Evolutionary conservation across 30 jellyfish, hydroid and myxozoan genomes (phyloP), one percentile per base, ranked within the genome.

Genomic region (Hydractinia echinata): DNA sequence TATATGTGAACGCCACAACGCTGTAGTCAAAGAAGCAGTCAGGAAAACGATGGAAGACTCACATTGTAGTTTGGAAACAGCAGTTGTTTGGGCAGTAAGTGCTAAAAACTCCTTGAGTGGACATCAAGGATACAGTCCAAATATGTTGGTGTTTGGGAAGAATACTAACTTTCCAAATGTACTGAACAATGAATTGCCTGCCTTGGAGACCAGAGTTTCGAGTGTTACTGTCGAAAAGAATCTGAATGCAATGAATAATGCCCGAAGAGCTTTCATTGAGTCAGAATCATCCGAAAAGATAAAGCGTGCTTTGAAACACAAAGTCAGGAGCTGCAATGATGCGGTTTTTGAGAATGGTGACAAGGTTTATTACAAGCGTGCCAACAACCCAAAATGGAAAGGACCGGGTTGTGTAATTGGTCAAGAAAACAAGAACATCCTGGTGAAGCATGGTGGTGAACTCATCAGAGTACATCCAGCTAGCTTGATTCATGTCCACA

Each of bases 351-450:
- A 78, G 30, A 77, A 53, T 49, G 95, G 91, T 54, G 88, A 87
- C 49, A 16, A 51, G n/a, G 96, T 88, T 4, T 88, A 81, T 73
- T 87, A 82, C 88, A 88, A 88, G 62, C 54, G 89, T 61, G 49
- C 77, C 61, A 69, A 82, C 58, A 69, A 52, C 60, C 73, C 78
- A 5, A 48, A 71, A 62, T 88, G 96, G 93, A 66, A 82, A 53
- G 96, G 96, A 48, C 94, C 94, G 76, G 90, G 84, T 10, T 66
- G 66, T n/a, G 88, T 82, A 39, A 77, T 82, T 54, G 84, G 88
- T 39, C 77, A 77, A 54, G 94, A 82, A 21, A 82, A 76, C 20
- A 76, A 79, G 53, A 72, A 39, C 44, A 85, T 85, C 11, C 11
- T 85, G 11, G 51, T 85, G 51, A 64, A 70, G 83, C 92, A 84